Evolutionary conservation across 1,140 invertebrate genomes (phyloP).

Genomic region (Harpegnathos saltator): DNA sequence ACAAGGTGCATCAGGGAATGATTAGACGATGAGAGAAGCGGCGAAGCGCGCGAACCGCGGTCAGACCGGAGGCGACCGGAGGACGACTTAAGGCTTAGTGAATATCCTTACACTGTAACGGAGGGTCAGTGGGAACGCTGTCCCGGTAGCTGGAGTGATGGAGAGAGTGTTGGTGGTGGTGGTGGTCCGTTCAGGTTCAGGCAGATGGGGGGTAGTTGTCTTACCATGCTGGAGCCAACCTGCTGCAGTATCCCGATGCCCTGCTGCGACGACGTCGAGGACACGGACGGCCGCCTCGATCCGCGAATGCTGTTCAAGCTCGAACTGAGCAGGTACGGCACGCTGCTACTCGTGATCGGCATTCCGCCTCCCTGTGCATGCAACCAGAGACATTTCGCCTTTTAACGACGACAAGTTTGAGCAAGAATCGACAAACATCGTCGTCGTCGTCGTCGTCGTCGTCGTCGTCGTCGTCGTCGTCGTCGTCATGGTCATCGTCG

Average conservation of each 20-base stretch:
- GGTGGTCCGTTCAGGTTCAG: constrained; percentile 88
- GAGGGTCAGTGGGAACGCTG: constrained; percentile 88
- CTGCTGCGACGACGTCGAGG: constrained; percentile 87
- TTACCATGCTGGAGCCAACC: constrained; percentile 94
- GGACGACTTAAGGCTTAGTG: constrained; percentile 80
- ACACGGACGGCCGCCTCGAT: constrained; percentile 89
- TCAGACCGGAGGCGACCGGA: constrained; percentile 35
- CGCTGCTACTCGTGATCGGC: constrained; percentile 95
- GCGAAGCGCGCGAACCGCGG: constrained; percentile 14
- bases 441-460: no score
- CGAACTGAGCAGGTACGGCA: constrained; percentile 92
- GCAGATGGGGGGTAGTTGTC: constrained; percentile 90
- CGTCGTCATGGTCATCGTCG: no score
- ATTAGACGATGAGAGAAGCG: constrained; percentile 33
- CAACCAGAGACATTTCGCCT: not conserved
- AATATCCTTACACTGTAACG: constrained; percentile 91
- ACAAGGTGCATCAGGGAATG: constrained; percentile 14
- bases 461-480: no score
- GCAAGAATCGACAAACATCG: no score
- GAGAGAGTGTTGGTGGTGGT: constrained; percentile 86
- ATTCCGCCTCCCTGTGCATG: constrained; percentile 91
- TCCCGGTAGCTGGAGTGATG: constrained; percentile 88
- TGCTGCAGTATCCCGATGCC: constrained; percentile 92
- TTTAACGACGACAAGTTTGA: not conserved
- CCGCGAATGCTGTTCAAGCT: constrained; percentile 92